These are phyloP conservation scores for Caenorhabditis japonica DNA, from an alignment of 2,888 invertebrate genomes.

Conservation along the genomic window DNA sequence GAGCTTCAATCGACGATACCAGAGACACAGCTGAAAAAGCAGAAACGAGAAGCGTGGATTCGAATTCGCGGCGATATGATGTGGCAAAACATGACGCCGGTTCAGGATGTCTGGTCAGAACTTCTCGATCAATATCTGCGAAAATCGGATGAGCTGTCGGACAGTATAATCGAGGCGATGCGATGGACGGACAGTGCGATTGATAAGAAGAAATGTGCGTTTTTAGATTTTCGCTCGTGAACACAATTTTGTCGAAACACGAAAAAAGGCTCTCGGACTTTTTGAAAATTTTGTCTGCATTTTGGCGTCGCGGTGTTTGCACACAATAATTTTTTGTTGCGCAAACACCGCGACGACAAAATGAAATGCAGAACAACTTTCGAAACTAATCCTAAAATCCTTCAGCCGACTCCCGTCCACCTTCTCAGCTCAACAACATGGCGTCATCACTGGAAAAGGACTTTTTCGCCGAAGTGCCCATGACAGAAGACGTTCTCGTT, in stretches of 20 bases:
- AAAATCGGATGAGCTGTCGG: conserved; percentile 14
- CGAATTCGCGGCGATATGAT: conserved; percentile 22
- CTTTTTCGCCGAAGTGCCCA: conserved; percentile 15
- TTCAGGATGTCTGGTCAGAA: conserved; percentile 31
- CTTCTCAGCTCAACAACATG: conserved; percentile 23
- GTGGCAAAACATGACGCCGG: conserved; percentile 28
- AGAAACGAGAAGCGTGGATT: conserved; percentile 36
- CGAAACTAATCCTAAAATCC: neutral
- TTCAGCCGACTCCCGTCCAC: conserved; percentile 25
- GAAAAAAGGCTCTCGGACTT: no score
- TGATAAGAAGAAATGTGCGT: conserved; percentile 13
- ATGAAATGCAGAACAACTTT: no score
- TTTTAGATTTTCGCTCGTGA: neutral
- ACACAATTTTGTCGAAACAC: no score
- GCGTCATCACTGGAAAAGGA: conserved; percentile 24
- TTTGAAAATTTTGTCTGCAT: no score
- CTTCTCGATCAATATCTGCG: conserved; percentile 30
- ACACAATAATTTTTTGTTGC: no score
- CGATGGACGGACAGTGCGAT: conserved; percentile 25
- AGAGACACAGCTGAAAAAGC: conserved; percentile 6
- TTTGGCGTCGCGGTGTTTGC: no score
- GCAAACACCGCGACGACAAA: no score
- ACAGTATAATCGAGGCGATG: conserved; percentile 21
- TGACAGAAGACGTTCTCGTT: conserved; percentile 16
- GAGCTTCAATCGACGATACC: conserved; percentile 12